Percentiles rank a stretch among this genome's conserved stretches.
Evolutionary conservation across 2,888 invertebrate genomes (phyloP).

Genomic region (Cistogaster globosa): DNA sequence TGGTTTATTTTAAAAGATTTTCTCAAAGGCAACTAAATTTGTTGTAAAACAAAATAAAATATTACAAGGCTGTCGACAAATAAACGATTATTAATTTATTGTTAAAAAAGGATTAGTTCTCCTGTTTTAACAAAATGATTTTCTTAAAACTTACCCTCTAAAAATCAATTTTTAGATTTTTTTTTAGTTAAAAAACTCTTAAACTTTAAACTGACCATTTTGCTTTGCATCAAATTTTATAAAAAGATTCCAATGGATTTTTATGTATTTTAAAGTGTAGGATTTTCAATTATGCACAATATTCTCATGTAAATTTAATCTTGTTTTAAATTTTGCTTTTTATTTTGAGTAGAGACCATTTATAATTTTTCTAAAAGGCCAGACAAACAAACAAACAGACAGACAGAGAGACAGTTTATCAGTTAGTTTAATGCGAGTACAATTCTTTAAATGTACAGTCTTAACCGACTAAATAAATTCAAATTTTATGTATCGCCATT

Average conservation of each 20-base stretch:
- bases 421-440: conserved; percentile 31
- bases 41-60: too few relatives aligned
- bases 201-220: neutral
- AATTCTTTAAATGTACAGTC: conserved; percentile 75
- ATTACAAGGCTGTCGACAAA: too few relatives aligned
- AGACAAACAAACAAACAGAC: neutral
- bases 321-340: conserved; percentile 19
- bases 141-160: too few relatives aligned
- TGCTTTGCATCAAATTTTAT: neutral
- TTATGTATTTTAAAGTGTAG: neutral
- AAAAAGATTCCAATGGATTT: neutral
- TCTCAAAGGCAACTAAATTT: too few relatives aligned
- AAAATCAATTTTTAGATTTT: too few relatives aligned
- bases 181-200: too few relatives aligned
- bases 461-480: conserved; percentile 83
- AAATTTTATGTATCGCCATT: conserved; percentile 79
- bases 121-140: too few relatives aligned
- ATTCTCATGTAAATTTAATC: conserved; percentile 39
- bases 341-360: conserved; percentile 41
- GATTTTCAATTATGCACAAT: conserved; percentile 32
- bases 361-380: conserved; percentile 15
- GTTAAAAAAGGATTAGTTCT: too few relatives aligned
- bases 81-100: too few relatives aligned
- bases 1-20: too few relatives aligned
- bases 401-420: neutral